These are phyloP conservation scores for Xiphias gladius DNA, from an alignment of 2,113 vertebrate genomes.

Conservation along the genomic window DNA sequence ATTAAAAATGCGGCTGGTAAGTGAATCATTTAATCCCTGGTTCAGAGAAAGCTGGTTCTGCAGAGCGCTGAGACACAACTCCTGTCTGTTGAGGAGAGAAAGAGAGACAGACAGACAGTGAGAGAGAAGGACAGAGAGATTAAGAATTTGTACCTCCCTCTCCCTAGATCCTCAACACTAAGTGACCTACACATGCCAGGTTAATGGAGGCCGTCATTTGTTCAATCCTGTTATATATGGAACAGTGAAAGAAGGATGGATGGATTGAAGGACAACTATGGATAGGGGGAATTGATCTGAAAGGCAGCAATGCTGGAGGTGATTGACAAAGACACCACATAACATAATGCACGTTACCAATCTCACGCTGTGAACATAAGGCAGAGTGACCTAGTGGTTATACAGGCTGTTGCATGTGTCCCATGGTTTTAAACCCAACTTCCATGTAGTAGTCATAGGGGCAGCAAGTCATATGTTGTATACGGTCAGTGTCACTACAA, in stretches of 20 bases:
- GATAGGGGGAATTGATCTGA: constrained; percentile 55
- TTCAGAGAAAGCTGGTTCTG: constrained; percentile 75
- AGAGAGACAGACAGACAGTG: constrained; percentile 20
- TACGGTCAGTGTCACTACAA: background rate
- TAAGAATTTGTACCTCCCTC: constrained; percentile 35
- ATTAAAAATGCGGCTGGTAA: constrained; percentile 77
- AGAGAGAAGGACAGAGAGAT: constrained; percentile 12
- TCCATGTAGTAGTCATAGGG: background rate
- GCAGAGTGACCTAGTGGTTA: constrained; percentile 26
- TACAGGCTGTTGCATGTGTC: background rate
- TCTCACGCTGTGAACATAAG: background rate
- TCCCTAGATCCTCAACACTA: constrained; percentile 41
- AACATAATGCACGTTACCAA: constrained; percentile 40
- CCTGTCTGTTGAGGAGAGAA: constrained; percentile 33
- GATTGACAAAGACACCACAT: constrained; percentile 37
- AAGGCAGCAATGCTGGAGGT: constrained; percentile 38
- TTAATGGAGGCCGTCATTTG: constrained; percentile 69
- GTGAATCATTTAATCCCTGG: constrained; percentile 79
- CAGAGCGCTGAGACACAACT: constrained; percentile 59
- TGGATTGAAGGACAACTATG: constrained; percentile 31
- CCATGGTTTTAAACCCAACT: background rate
- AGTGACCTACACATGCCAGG: constrained; percentile 66
- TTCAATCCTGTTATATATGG: constrained; percentile 69
- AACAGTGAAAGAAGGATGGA: constrained; percentile 48
- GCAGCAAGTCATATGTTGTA: background rate